phyloP scores from a whole-genome alignment of 2,113 vertebrate species.

The Urocitellus parryii region DNA sequence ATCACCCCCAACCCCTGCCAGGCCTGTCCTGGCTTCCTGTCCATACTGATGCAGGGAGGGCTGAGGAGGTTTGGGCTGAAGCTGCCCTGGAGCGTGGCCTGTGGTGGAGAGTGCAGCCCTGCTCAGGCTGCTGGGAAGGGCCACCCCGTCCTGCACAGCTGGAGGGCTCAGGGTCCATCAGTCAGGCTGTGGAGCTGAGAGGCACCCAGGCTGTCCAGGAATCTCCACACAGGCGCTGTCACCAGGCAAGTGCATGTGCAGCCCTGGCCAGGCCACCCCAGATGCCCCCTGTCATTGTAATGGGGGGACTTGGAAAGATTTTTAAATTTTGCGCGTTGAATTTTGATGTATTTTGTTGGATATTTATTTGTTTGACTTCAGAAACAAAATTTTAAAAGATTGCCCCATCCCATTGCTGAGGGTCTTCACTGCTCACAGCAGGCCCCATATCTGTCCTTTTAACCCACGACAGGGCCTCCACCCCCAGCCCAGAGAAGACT shows the following conservation, averaged over 20 bases:
- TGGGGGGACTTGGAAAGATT: not conserved
- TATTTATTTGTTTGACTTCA: not conserved
- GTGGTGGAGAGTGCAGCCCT: not conserved
- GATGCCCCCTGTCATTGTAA: not conserved
- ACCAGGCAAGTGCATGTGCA: not conserved
- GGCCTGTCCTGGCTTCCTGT: not conserved
- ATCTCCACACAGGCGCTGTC: no score
- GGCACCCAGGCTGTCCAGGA: not conserved
- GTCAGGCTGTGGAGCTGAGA: not conserved
- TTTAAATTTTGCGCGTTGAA: not conserved
- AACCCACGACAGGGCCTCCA: not conserved
- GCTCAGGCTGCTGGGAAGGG: fast-evolving
- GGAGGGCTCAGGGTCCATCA: not conserved
- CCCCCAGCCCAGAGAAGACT: no score
- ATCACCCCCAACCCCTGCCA: not conserved
- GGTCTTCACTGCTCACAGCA: not conserved
- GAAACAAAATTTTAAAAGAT: not conserved
- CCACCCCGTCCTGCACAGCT: not conserved
- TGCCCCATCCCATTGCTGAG: not conserved
- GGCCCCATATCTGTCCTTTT: not conserved
- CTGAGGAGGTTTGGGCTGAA: not conserved
- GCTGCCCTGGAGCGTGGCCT: not conserved
- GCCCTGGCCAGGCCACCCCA: not conserved
- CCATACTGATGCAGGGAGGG: no score
- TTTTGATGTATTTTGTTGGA: not conserved